These are phyloP conservation scores for Nothocercus nigrocapillus DNA, from an alignment of 2,113 vertebrate genomes.

Conservation along the genomic window DNA sequence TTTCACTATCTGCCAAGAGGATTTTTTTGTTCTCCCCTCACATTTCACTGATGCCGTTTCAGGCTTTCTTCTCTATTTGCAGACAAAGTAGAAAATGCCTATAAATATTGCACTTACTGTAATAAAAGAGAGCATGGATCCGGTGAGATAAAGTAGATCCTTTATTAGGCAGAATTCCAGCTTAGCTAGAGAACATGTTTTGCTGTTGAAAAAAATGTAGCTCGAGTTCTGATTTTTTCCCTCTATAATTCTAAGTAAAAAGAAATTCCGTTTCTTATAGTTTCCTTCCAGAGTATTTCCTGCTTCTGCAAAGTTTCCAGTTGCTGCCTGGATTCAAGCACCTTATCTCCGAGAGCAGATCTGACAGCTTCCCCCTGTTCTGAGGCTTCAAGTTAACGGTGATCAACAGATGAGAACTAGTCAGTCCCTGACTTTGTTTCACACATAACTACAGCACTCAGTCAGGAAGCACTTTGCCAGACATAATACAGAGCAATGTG, in stretches of 20 bases:
- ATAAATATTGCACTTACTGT: constrained; percentile 57
- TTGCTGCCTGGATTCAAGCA: constrained; percentile 16
- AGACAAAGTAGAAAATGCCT: constrained; percentile 18
- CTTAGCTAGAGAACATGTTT: not conserved
- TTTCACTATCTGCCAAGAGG: constrained; percentile 34
- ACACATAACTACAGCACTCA: constrained; percentile 70
- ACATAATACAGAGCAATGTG: constrained; percentile 66
- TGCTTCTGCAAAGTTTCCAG: constrained; percentile 35
- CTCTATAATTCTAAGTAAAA: constrained; percentile 28
- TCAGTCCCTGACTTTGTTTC: constrained; percentile 75
- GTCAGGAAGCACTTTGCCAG: constrained; percentile 76
- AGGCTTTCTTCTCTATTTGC: constrained; percentile 37
- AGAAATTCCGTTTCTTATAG: constrained; percentile 32
- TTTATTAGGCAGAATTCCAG: not conserved
- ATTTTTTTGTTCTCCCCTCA: not conserved
- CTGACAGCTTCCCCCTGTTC: constrained; percentile 61
- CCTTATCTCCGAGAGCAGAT: constrained; percentile 43
- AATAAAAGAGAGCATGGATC: constrained; percentile 35
- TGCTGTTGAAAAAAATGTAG: not conserved
- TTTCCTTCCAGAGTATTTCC: constrained; percentile 29
- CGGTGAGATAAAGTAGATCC: constrained; percentile 31
- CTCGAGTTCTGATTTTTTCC: not conserved
- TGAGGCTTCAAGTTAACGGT: constrained; percentile 69
- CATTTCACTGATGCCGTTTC: constrained; percentile 42
- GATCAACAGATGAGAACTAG: constrained; percentile 81